Conservation (phyloP, 2,888 invertebrate genomes). For the Latrodectus elegans region DNA sequence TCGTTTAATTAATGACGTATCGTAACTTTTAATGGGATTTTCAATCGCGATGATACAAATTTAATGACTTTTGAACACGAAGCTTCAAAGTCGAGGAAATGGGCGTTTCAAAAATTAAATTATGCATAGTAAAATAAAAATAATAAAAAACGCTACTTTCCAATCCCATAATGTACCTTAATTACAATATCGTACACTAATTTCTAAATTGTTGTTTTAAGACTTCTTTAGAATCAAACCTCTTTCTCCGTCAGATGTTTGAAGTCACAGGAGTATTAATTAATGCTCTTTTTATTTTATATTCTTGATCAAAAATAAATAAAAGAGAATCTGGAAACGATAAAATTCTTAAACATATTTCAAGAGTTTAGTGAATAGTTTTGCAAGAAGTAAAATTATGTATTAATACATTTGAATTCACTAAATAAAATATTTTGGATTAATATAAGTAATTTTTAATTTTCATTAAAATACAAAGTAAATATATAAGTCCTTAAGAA, state of each 20-base stretch:
- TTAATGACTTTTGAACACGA: constrained; percentile 31
- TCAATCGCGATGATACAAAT: constrained; percentile 11
- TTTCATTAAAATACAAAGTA: too few relatives aligned
- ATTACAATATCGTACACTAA: background rate
- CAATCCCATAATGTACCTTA: background rate
- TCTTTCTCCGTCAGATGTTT: background rate
- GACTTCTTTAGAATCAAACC: background rate
- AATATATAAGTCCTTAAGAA: too few relatives aligned
- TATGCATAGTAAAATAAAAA: background rate
- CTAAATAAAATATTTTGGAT: too few relatives aligned
- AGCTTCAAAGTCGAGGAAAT: background rate
- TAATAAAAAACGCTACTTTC: background rate
- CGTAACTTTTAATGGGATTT: constrained; percentile 26
- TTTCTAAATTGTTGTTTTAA: background rate
- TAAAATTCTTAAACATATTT: too few relatives aligned
- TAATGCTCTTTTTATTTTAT: too few relatives aligned
- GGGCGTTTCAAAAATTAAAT: constrained; percentile 38
- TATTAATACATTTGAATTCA: too few relatives aligned
- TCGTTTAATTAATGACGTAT: constrained; percentile 17
- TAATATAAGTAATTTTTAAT: too few relatives aligned
- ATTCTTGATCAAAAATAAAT: too few relatives aligned
- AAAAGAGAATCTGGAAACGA: too few relatives aligned
- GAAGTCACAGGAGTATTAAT: background rate
- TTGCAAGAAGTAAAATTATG: too few relatives aligned
- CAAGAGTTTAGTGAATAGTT: too few relatives aligned